These are phyloP conservation scores for Oegoconia quadripuncta DNA, from an alignment of 2,888 invertebrate species.

Conservation along the genomic window DNA sequence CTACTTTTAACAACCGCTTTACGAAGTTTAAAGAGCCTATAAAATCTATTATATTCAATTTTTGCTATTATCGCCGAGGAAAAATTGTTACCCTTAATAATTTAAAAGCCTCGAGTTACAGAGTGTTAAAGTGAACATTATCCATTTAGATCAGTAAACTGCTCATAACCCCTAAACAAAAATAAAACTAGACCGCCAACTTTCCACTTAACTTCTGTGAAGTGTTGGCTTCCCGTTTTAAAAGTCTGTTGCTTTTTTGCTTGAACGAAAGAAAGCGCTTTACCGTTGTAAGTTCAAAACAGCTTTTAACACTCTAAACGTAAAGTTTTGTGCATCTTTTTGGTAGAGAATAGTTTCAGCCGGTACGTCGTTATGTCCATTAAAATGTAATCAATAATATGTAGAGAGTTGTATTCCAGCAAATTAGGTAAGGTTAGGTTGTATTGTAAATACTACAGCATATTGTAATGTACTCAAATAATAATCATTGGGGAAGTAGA, in stretches of 20 bases:
- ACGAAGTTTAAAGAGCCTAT: constrained; percentile 58
- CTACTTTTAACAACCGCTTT: constrained; percentile 65
- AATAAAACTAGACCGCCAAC: constrained; percentile 61
- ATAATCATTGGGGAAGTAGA: neutral
- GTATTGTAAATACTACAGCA: neutral
- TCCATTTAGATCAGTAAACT: constrained; percentile 37
- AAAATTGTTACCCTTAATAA: too few relatives aligned
- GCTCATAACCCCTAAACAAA: constrained; percentile 52
- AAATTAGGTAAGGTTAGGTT: too few relatives aligned
- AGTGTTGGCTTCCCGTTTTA: constrained; percentile 74
- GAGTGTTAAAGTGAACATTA: constrained; percentile 46
- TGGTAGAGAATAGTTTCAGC: constrained; percentile 6
- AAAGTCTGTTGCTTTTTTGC: constrained; percentile 63
- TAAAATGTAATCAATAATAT: constrained; percentile 10
- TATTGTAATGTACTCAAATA: neutral
- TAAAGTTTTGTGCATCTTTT: constrained; percentile 18
- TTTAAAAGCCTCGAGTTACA: too few relatives aligned
- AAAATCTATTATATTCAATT: constrained; percentile 66
- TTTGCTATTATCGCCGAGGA: constrained; percentile 22
- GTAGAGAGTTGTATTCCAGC: too few relatives aligned
- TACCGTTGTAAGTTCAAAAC: constrained; percentile 67
- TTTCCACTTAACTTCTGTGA: constrained; percentile 72
- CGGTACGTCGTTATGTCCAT: constrained; percentile 3
- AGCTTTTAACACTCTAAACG: constrained; percentile 61
- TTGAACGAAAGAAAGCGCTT: constrained; percentile 55